A percentile compares a stretch with the other conserved stretches of the same genome.
phyloP scores from a whole-genome alignment of 2,113 vertebrate species.

The Channa maculata region DNA sequence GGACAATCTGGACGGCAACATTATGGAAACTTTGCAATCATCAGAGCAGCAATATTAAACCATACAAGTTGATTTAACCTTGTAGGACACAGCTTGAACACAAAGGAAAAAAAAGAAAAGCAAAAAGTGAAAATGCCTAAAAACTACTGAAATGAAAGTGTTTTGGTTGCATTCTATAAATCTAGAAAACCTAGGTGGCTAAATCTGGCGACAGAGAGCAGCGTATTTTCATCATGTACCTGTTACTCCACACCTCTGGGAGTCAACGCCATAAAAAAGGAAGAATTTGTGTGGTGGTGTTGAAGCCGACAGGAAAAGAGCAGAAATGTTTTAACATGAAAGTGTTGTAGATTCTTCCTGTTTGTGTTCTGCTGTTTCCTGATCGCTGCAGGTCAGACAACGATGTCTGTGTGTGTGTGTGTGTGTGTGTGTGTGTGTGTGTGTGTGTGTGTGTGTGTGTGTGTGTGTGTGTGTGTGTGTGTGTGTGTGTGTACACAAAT shows the following conservation, averaged over 20 bases:
- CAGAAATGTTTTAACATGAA: slow-evolving; percentile 30
- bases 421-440: not conserved
- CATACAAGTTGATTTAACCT: too few relatives aligned
- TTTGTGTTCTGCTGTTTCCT: slow-evolving; percentile 52
- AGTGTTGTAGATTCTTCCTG: slow-evolving; percentile 43
- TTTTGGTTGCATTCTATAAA: not conserved
- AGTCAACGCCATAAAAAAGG: too few relatives aligned
- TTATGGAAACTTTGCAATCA: too few relatives aligned
- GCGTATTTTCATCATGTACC: not conserved
- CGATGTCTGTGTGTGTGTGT: not conserved
- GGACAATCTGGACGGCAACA: too few relatives aligned
- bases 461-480: slow-evolving; percentile 1
- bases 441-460: not conserved
- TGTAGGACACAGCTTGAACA: too few relatives aligned
- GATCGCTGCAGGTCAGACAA: slow-evolving; percentile 36
- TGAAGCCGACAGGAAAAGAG: not conserved
- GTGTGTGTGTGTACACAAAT: not conserved
- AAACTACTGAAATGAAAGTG: too few relatives aligned
- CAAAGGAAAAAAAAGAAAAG: too few relatives aligned
- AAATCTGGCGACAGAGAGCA: too few relatives aligned
- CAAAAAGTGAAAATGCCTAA: too few relatives aligned
- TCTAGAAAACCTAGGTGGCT: too few relatives aligned
- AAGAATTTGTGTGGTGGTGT: not conserved
- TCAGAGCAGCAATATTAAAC: too few relatives aligned
- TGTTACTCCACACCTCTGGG: too few relatives aligned